Evolutionary conservation across 23 tunicate genomes (phyloP).

Genomic region (Aplidium turbinatum): DNA sequence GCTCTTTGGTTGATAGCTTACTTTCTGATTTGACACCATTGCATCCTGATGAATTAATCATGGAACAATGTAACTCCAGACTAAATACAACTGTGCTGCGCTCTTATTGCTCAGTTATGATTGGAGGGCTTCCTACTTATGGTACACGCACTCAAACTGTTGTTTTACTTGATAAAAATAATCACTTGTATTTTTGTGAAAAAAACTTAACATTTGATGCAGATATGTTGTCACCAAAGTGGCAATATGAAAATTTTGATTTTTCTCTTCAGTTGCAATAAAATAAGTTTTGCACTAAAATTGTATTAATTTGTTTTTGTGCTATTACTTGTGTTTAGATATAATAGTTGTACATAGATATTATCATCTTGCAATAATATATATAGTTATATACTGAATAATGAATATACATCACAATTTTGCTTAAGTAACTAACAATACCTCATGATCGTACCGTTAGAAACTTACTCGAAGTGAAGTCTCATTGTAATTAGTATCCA

Average conservation of each 20-base stretch:
- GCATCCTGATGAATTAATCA: constrained; percentile 66
- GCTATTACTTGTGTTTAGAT: no score
- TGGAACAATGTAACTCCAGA: constrained; percentile 10
- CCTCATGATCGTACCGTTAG: no score
- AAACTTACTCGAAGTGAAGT: no score
- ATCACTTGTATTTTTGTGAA: constrained; percentile 55
- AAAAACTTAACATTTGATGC: constrained; percentile 1
- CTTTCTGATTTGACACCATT: constrained; percentile 56
- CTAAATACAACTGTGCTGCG: constrained; percentile 21
- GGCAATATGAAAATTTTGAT: neutral
- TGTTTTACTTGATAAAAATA: constrained; percentile 60
- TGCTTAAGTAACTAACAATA: no score
- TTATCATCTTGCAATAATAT: no score
- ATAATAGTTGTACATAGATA: no score
- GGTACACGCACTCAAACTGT: constrained; percentile 80
- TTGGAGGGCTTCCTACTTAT: constrained; percentile 40
- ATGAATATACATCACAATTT: no score
- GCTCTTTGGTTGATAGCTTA: constrained; percentile 27
- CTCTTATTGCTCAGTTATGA: constrained; percentile 64
- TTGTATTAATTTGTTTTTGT: no score
- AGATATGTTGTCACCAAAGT: neutral
- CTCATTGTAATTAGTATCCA: no score
- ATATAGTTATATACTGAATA: no score
- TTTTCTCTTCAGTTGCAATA: constrained; percentile 1
- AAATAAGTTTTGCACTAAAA: neutral